Evolutionary conservation across 2,797 vertebrate genomes (phyloP).

Genomic region (Anabacerthia variegaticeps): DNA sequence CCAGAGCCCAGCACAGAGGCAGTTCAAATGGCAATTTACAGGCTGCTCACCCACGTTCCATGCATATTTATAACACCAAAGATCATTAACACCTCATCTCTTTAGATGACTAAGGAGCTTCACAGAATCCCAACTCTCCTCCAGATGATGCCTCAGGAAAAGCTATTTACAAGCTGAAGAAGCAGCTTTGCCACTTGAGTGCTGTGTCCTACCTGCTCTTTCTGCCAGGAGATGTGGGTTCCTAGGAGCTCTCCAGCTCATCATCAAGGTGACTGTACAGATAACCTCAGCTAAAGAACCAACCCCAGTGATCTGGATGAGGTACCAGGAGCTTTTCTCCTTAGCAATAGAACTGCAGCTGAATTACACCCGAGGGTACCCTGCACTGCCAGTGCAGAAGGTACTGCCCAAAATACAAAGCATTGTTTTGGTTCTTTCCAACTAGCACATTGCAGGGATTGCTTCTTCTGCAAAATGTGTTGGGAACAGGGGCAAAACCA

Average conservation of each 20-base stretch:
- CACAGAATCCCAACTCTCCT: not conserved
- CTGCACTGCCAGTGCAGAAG: not conserved
- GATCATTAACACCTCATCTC: not conserved
- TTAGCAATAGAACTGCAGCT: not conserved
- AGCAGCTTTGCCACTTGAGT: not conserved
- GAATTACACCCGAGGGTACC: not conserved
- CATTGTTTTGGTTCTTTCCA: not conserved
- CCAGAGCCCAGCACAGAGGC: not conserved
- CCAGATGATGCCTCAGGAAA: not conserved
- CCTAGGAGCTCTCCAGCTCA: not conserved
- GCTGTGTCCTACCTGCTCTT: not conserved
- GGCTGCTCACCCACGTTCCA: not conserved
- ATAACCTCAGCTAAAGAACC: not conserved
- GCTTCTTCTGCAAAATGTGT: not conserved
- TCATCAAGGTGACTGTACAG: too few relatives aligned
- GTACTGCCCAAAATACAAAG: not conserved
- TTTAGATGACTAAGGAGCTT: not conserved
- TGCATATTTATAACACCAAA: not conserved
- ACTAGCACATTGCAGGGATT: rapidly evolving
- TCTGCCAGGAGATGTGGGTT: not conserved
- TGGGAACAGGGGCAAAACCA: not conserved
- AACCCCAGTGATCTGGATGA: not conserved
- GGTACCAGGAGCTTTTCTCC: not conserved
- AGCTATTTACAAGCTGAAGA: not conserved
- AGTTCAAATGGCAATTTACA: not conserved